These are phyloP conservation scores for Acromyrmex echinatior DNA, from an alignment of 1,140 invertebrate genomes.

Conservation along the genomic window DNA sequence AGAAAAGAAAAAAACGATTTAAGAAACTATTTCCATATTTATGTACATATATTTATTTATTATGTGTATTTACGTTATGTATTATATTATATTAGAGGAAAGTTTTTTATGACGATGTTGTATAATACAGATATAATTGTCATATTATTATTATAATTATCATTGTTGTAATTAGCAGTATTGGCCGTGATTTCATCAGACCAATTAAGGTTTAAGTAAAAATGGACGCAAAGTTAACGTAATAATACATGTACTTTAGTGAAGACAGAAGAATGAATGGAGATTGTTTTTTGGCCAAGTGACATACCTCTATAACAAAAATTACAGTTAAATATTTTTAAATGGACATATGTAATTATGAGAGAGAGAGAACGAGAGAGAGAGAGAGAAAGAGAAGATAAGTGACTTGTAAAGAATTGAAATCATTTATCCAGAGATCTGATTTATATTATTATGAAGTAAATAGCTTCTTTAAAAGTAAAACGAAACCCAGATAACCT, in stretches of 20 bases:
- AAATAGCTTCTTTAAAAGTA: conserved; percentile 2
- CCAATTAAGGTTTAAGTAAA: conserved; percentile 30
- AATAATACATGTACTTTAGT: not conserved
- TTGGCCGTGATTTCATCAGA: conserved; percentile 9
- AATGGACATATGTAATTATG: conserved; percentile 15
- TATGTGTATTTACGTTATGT: not conserved
- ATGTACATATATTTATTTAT: conserved; percentile 2
- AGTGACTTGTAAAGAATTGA: conserved; percentile 5
- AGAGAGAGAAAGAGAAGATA: not conserved
- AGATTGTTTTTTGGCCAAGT: conserved; percentile 32
- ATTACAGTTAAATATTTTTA: conserved; percentile 16
- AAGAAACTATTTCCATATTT: not conserved
- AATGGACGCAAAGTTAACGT: not conserved
- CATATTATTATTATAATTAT: conserved; percentile 11
- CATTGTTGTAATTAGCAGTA: not conserved
- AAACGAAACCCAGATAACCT: not conserved
- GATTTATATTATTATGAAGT: conserved; percentile 25
- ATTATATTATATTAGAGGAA: conserved; percentile 31
- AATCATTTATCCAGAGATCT: conserved; percentile 4
- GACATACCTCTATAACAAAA: conserved; percentile 23
- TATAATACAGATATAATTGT: conserved; percentile 11
- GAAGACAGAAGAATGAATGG: not conserved
- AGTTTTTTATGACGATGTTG: conserved; percentile 31
- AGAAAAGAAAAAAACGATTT: not conserved
- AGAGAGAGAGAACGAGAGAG: not conserved